Evolutionary conservation across 2,888 invertebrate genomes (phyloP), one percentile per base, ranked within the genome.

Genomic region (Agonopterix subpropinquella): DNA sequence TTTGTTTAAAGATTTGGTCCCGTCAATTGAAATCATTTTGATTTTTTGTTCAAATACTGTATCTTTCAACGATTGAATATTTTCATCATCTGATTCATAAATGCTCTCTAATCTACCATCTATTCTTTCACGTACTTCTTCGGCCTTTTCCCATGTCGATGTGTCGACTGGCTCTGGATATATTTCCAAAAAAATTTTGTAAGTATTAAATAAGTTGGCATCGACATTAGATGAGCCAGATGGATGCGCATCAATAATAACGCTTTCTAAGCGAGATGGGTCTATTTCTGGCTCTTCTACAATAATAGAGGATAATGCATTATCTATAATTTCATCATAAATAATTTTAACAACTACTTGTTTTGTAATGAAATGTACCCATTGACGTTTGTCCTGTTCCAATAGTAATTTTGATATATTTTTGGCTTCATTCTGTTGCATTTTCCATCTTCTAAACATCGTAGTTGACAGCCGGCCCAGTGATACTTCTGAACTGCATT

Each of bases 81-180:
- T 83, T 56, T 87, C 79, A n/a, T 75, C 70, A 45, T 90, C 89
- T 35, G 65, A 64, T 52, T 83, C 82, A 64, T 80, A 89, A 48
- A 77, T 71, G 43, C 78, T 66, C 58, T 89, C 85, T 47, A 92
- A 70, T 55, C 85, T 73, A 13, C 61, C 54, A 36, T 80, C 76
- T 47, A 91, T 84, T 61, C 80, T 76, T 47, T 89, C 84, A 37
- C 65, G 71, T 28, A 78, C 89, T 43, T 85, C 84, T 10, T 87
- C 86, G n/a, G 74, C 47, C 43, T 80, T 85, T 66, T 91, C 90
- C 84, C 89, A 89, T 51, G 76, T 73, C 42, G 62, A 78, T 51
- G 75, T 62, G 58, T 89, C 81, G 2, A 73, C 54, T 0, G 91
- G 91, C 59, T 86, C 85, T 0, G 90, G 90, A 62, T 85, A 65